phyloP scores from a whole-genome alignment of 1,140 invertebrate genomes.

The Antheraea mylitta region DNA sequence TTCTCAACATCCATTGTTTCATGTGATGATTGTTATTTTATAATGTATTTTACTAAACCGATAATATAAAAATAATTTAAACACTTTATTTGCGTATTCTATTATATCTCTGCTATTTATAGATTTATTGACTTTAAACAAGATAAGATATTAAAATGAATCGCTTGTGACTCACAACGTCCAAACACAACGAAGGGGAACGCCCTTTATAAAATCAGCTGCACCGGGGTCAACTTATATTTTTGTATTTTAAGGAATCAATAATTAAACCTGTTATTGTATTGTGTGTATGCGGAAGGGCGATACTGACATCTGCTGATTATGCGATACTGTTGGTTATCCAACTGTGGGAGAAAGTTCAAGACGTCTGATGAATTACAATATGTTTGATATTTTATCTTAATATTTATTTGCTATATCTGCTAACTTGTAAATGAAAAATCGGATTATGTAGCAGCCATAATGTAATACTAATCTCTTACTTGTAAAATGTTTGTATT shows the following conservation, averaged over 20 bases:
- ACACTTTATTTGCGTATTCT: too few species aligned
- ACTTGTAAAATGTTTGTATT: too few species aligned
- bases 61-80: too few species aligned
- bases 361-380: neutral
- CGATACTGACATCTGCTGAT: conserved; percentile 17
- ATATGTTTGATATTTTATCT: neutral
- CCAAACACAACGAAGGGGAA: conserved; percentile 50
- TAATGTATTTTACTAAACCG: too few species aligned
- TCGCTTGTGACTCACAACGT: conserved; percentile 5
- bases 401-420: neutral
- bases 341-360: conserved; percentile 1
- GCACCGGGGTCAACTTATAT: conserved; percentile 48
- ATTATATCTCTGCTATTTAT: neutral
- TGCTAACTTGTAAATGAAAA: too few species aligned
- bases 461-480: too few species aligned
- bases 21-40: too few species aligned
- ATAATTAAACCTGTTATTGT: conserved; percentile 42
- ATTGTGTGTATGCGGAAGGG: conserved; percentile 30
- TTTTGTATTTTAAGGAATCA: conserved; percentile 45
- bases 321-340: conserved; percentile 10
- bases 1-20: too few species aligned
- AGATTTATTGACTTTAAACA: neutral
- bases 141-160: conserved; percentile 1
- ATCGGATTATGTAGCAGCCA: too few species aligned
- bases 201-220: conserved; percentile 67